phyloP scores from a whole-genome alignment of 2,888 invertebrate species.

The Euplagia quadripunctaria region DNA sequence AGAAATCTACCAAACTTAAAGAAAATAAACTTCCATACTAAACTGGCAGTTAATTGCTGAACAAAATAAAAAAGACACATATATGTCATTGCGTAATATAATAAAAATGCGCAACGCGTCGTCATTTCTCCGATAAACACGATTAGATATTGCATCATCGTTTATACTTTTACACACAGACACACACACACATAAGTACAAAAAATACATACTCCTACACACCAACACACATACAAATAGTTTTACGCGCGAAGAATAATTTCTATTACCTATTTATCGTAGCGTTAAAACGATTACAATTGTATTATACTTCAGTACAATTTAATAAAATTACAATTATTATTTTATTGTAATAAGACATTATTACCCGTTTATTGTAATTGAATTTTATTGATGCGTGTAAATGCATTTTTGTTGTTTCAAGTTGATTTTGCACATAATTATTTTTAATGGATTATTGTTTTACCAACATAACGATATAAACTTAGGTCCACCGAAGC shows the following conservation, averaged over 20 bases:
- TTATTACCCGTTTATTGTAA: conserved; percentile 16
- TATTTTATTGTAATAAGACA: conserved; percentile 25
- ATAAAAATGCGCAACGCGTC: conserved; percentile 75
- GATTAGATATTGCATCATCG: conserved; percentile 81
- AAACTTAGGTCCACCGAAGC: background rate
- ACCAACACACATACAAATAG: conserved; percentile 28
- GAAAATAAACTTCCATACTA: conserved; percentile 13
- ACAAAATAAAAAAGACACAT: conserved; percentile 39
- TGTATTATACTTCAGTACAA: conserved; percentile 15
- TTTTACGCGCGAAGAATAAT: conserved; percentile 28
- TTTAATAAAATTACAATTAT: conserved; percentile 29
- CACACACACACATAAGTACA: conserved; percentile 17
- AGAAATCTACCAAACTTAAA: conserved; percentile 9
- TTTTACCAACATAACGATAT: conserved; percentile 2
- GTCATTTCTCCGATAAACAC: conserved; percentile 78
- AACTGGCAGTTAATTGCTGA: conserved; percentile 33
- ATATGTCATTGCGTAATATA: conserved; percentile 59
- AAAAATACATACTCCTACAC: conserved; percentile 27
- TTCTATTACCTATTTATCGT: conserved; percentile 41
- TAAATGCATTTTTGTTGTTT: conserved; percentile 13
- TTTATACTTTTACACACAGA: conserved; percentile 49
- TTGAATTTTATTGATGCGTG: conserved; percentile 11
- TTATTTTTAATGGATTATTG: conserved; percentile 12
- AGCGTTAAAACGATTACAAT: conserved; percentile 23
- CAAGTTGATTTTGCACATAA: background rate